Conservation (phyloP, 2,797 vertebrate species). For the Benthosema pterotum region DNA sequence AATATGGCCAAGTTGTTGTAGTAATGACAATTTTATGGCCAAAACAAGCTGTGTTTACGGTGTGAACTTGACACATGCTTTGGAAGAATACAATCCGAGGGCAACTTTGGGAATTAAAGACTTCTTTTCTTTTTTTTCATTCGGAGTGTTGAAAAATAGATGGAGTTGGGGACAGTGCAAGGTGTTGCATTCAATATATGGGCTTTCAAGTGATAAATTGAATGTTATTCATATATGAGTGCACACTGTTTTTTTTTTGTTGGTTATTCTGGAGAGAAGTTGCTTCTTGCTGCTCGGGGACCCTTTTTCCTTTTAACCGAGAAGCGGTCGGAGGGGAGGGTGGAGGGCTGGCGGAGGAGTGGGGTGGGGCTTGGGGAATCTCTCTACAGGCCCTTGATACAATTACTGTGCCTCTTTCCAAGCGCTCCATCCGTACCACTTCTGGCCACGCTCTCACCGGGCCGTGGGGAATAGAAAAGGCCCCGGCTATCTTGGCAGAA, state of each 20-base stretch:
- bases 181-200: slow-evolving; percentile 82
- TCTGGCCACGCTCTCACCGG: slow-evolving; percentile 79
- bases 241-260: slow-evolving; percentile 81
- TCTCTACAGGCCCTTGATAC: slow-evolving; percentile 91
- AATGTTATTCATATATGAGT: slow-evolving; percentile 90
- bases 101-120: slow-evolving; percentile 61
- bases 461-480: slow-evolving; percentile 85
- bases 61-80: slow-evolving; percentile 37
- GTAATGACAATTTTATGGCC: slow-evolving; percentile 40
- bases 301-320: slow-evolving; percentile 86
- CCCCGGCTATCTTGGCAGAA: slow-evolving; percentile 83
- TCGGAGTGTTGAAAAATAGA: slow-evolving; percentile 71
- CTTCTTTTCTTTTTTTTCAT: slow-evolving; percentile 50
- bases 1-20: slow-evolving; percentile 50
- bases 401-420: slow-evolving; percentile 85
- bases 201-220: slow-evolving; percentile 89
- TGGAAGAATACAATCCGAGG: slow-evolving; percentile 47
- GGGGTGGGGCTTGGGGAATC: slow-evolving; percentile 69
- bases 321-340: slow-evolving; percentile 74
- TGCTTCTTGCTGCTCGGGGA: slow-evolving; percentile 78
- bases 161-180: slow-evolving; percentile 71
- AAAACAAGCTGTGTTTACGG: slow-evolving; percentile 47
- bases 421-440: slow-evolving; percentile 88
- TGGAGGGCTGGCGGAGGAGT: slow-evolving; percentile 24
- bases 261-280: slow-evolving; percentile 85